Conservation (phyloP, 2,113 vertebrate genomes). For the Onychorhynchus coronatus region DNA sequence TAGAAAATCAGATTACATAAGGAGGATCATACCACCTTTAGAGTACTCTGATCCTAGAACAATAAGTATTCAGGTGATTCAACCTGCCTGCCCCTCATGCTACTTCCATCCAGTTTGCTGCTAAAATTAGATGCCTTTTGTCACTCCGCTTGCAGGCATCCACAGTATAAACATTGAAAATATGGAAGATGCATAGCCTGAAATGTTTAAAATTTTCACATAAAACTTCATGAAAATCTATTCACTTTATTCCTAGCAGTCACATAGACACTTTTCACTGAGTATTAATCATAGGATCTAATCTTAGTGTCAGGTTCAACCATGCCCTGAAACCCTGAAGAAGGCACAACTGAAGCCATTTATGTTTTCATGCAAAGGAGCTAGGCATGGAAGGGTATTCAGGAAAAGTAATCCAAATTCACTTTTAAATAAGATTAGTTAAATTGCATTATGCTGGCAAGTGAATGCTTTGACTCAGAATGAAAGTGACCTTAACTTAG, state of each 20-base stretch:
- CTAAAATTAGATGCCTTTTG: neutral
- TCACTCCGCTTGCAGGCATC: neutral
- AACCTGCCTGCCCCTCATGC: neutral
- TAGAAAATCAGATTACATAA: neutral
- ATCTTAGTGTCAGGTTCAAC: neutral
- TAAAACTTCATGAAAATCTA: neutral
- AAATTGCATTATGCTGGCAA: slow-evolving; percentile 30
- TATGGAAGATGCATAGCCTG: neutral
- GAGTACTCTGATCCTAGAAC: neutral
- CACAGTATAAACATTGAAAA: neutral
- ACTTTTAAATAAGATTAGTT: slow-evolving; percentile 44
- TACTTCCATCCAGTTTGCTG: neutral
- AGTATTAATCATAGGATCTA: neutral
- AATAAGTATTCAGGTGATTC: neutral
- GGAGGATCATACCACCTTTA: neutral
- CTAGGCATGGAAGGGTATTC: neutral
- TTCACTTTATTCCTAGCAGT: neutral
- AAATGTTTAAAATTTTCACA: neutral
- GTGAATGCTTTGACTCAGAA: slow-evolving; percentile 5
- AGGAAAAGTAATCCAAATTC: neutral
- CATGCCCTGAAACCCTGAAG: neutral
- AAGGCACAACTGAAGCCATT: neutral
- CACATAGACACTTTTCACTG: neutral
- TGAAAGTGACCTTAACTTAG: slow-evolving; percentile 22
- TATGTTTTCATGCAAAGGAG: neutral